A percentile compares a stretch with the other conserved stretches of the same genome.
These are phyloP conservation scores for Crioceris asparagi DNA, from an alignment of 2,888 invertebrate genomes.

Conservation along the genomic window DNA sequence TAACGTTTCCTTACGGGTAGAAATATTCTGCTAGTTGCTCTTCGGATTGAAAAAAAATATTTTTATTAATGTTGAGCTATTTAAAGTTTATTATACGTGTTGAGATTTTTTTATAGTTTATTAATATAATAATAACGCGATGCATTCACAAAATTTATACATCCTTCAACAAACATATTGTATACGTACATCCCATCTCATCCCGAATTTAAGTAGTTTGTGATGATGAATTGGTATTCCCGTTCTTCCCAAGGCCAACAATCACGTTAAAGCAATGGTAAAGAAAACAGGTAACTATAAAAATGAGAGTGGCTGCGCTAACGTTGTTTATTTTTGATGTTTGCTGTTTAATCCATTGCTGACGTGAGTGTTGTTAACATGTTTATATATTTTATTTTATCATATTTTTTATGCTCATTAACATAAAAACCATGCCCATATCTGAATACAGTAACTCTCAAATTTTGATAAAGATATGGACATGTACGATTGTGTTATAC, in stretches of 20 bases:
- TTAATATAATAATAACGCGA: slow-evolving; percentile 14
- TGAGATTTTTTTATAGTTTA: slow-evolving; percentile 11
- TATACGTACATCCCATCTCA: too few relatives aligned
- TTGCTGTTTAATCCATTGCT: slow-evolving; percentile 36
- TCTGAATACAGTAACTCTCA: not conserved
- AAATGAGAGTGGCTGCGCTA: slow-evolving; percentile 22
- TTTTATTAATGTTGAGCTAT: slow-evolving; percentile 13
- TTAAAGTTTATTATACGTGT: slow-evolving; percentile 5
- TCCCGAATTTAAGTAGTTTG: slow-evolving; percentile 20
- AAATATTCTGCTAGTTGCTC: slow-evolving; percentile 27
- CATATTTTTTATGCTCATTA: slow-evolving; percentile 2
- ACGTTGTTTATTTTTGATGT: slow-evolving; percentile 22
- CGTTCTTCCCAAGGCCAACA: slow-evolving; percentile 35
- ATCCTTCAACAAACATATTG: too few relatives aligned
- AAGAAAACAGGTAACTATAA: slow-evolving; percentile 37
- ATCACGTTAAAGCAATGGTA: slow-evolving; percentile 39
- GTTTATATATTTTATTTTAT: slow-evolving; percentile 9
- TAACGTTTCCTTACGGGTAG: slow-evolving; percentile 27
- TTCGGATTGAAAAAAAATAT: slow-evolving; percentile 26
- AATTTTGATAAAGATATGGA: not conserved
- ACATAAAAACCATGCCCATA: too few relatives aligned
- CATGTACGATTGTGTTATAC: too few relatives aligned
- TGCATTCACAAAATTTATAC: slow-evolving; percentile 28
- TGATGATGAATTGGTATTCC: slow-evolving; percentile 18
- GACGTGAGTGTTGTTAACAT: slow-evolving; percentile 38